Percentiles rank a stretch among this genome's conserved stretches.
phyloP scores from a whole-genome alignment of 2,113 vertebrate genomes.

The Zosterops borbonicus region DNA sequence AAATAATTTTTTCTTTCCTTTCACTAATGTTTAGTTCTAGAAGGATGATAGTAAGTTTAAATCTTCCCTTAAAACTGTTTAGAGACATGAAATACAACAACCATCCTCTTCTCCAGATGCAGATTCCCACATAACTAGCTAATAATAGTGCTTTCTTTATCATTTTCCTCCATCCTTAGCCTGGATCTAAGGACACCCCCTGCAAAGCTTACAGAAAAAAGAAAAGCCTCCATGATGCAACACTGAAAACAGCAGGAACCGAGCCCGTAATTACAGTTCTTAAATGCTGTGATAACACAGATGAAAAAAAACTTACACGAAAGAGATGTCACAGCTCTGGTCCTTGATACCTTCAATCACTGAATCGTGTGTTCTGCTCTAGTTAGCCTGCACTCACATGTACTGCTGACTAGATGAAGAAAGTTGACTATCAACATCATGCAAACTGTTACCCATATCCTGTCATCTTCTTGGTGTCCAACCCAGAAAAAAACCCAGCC shows the following conservation, averaged over 20 bases:
- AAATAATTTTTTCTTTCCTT: not conserved
- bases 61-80: not conserved
- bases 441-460: not conserved
- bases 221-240: not conserved
- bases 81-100: not conserved
- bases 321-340: not conserved
- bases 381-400: accelerated
- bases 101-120: not conserved
- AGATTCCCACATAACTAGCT: not conserved
- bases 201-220: not conserved
- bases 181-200: not conserved
- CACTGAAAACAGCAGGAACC: not conserved
- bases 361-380: not conserved
- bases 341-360: not conserved
- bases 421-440: not conserved
- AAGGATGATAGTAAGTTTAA: not conserved
- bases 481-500: not conserved
- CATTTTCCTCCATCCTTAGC: not conserved
- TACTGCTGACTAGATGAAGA: not conserved
- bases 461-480: not conserved
- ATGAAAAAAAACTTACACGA: not conserved
- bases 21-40: not conserved
- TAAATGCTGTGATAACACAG: not conserved
- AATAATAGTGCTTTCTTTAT: not conserved
- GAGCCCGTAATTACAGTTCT: not conserved